Base-by-base conservation (phyloP, 2,797 vertebrate genomes). In the Arctocebus calabarensis region DNA sequence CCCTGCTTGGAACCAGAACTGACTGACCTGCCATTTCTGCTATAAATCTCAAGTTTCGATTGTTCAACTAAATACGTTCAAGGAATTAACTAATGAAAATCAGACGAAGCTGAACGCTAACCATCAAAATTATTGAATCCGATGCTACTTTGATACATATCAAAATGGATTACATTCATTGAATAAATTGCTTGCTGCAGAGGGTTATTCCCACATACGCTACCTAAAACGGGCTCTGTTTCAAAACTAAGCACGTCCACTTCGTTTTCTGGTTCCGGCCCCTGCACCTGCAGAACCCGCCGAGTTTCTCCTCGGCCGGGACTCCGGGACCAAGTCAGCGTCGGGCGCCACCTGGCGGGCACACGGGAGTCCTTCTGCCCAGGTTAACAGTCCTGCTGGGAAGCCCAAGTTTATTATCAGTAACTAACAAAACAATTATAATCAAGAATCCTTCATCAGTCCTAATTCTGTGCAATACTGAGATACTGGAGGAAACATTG, bases 291-390 rank as follows among this genome's bases (percentile, higher is more conserved):
- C n/a, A 8, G 45, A 95, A 93, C 11, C 19, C 62, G 78, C 84
- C 52, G 3, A 14, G 48, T 16, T 52, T 52, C 48, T 52, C 48
- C 48, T 52, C 14, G 48, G 48, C 48, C 12, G 48, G 48, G 48
- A 52, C 48, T 52, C 48, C 48, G 48, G 48, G 48, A 52, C 48
- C 48, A 52, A 14, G 48, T 1, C 14, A 14, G 48, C 40, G 17
- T 68, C 71, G 71, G 83, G 75, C 61, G 75, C 97, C 97, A 96
- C 68, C 97, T 97, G 88, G 96, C 95, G 97, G 96, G 78, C 88
- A 92, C 1, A 52, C 48, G 48, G 48, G 48, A 52, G 48, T 52
- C 48, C 14, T 48, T 48, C 45, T 52, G 48, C 48, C 48, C 3
- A 52, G 14, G 48, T 5, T 5, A 16, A 52, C 48, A 82, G 43